Evolutionary conservation across 2,888 invertebrate species (phyloP).

Genomic region (Tolmerus cingulatus): DNA sequence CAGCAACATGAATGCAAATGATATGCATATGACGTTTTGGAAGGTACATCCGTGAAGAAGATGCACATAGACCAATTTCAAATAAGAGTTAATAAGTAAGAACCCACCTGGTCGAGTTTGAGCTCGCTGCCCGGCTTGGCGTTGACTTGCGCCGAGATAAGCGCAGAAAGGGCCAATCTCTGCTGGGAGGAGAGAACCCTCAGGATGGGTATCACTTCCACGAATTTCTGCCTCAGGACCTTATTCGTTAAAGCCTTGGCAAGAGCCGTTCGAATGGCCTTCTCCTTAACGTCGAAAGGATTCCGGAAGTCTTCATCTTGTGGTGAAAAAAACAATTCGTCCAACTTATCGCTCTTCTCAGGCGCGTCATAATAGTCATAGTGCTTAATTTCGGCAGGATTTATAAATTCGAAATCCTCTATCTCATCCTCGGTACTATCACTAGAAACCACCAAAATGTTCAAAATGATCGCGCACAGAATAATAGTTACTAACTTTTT

Average conservation of each 20-base stretch:
- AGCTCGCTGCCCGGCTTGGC: constrained; percentile 66
- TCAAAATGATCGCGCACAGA: constrained; percentile 55
- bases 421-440: constrained; percentile 54
- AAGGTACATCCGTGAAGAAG: neutral
- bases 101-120: constrained; percentile 67
- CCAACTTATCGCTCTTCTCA: neutral
- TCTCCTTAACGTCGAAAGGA: constrained; percentile 62
- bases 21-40: neutral
- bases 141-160: constrained; percentile 71
- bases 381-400: constrained; percentile 60
- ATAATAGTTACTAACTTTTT: constrained; percentile 10
- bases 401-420: constrained; percentile 56
- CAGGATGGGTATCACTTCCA: constrained; percentile 72
- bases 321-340: constrained; percentile 40
- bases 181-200: constrained; percentile 71
- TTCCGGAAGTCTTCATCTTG: constrained; percentile 53
- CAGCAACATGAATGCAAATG: neutral
- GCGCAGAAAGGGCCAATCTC: constrained; percentile 69
- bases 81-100: neutral
- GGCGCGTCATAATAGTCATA: constrained; percentile 55
- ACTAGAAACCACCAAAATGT: constrained; percentile 52
- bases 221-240: constrained; percentile 69
- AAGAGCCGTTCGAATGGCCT: constrained; percentile 66
- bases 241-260: constrained; percentile 68
- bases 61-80: neutral